Evolutionary conservation across 2,888 invertebrate species (phyloP).

Genomic region (Epinotia ramella): DNA sequence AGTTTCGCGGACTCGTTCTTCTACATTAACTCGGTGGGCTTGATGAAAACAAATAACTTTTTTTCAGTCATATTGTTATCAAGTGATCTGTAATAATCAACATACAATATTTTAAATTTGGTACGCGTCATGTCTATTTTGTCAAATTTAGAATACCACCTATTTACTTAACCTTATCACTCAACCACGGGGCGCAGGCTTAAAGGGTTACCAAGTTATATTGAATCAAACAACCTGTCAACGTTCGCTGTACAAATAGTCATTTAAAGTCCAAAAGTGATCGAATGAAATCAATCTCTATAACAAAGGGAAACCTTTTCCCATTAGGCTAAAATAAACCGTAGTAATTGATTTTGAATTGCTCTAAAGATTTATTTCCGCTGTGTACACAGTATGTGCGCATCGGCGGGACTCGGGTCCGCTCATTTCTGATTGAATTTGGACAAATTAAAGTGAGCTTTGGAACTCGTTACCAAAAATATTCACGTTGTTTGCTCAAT

Average conservation of each 20-base stretch:
- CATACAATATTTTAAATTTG: too few relatives aligned
- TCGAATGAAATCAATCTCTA: slow-evolving; percentile 66
- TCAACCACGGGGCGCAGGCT: neutral
- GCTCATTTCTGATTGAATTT: slow-evolving; percentile 44
- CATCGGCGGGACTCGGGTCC: slow-evolving; percentile 47
- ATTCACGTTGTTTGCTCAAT: too few relatives aligned
- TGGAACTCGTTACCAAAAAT: neutral
- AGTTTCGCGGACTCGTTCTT: too few relatives aligned
- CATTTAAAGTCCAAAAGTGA: slow-evolving; percentile 67
- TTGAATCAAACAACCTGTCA: slow-evolving; percentile 43
- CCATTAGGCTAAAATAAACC: slow-evolving; percentile 78
- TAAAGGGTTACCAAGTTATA: neutral
- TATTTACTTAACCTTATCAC: too few relatives aligned
- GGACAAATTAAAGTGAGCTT: slow-evolving; percentile 8
- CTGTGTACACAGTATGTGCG: slow-evolving; percentile 62
- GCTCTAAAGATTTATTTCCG: slow-evolving; percentile 79
- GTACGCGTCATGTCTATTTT: too few relatives aligned
- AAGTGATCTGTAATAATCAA: too few relatives aligned
- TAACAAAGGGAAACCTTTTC: slow-evolving; percentile 74
- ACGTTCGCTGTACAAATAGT: slow-evolving; percentile 62
- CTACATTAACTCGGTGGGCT: too few relatives aligned
- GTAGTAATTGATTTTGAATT: slow-evolving; percentile 81
- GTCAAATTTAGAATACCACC: too few relatives aligned
- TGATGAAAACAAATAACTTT: too few relatives aligned
- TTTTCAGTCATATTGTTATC: too few relatives aligned